Evolutionary conservation across 2,113 vertebrate species (phyloP), one percentile per base, ranked within the genome.

Genomic region (Xenopus laevis): DNA sequence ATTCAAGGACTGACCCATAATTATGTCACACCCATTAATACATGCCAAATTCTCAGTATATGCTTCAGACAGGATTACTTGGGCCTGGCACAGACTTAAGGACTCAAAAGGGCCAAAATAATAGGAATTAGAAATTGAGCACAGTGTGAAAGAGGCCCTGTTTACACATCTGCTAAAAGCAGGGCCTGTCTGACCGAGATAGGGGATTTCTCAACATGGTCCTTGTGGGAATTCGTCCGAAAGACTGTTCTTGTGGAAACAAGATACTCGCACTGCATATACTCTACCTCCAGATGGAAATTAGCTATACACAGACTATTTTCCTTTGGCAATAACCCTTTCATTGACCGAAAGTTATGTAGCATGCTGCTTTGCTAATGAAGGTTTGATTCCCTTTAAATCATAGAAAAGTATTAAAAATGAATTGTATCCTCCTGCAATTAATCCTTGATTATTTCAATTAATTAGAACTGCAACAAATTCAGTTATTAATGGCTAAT

Each of bases 241-340:
- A 75, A 75, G 65, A 33, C 65, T 67, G 72, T 75, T 68, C 23
- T 65, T 68, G 45, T 62, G 57, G 72, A 68, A 68, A 75, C 57
- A 59, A 60, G 72, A 75, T 68, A 61, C 57, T 62, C 68, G 33
- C 17, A 75, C 52, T 63, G 60, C 58, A 63, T 71, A 71, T 44
- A 66, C 53, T 66, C 20, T 65, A 66, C 55, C 30, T 57, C 61
- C 33, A 66, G 62, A 73, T 73, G 71, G 33, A 18, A 71, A 58
- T 66, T 33, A 65, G 63, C 72, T 65, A 23, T 74, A 30, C 40
- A 66, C 53, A 15, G 8, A 4, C 2, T 40, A 40, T 40, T 50
- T 59, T 66, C 47, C 11, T 58, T 4, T 58, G 55, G 17, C 55
- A 58, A 17, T 58, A 58, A 58, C 18, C 9, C 33, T 40, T 40